These are phyloP conservation scores for Caloenas nicobarica DNA, from an alignment of 2,113 vertebrate genomes.

Conservation along the genomic window DNA sequence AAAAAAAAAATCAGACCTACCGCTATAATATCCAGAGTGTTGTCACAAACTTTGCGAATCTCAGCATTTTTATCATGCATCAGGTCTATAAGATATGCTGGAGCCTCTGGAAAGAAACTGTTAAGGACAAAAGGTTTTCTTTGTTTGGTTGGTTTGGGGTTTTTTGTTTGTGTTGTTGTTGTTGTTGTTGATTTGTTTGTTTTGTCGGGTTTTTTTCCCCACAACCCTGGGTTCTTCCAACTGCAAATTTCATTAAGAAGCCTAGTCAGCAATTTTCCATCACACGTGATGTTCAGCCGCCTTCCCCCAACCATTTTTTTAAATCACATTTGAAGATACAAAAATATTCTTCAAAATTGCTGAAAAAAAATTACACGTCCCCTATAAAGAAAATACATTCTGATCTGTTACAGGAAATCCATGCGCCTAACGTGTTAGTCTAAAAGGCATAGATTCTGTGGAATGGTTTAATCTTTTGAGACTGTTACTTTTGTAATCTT, in stretches of 20 bases:
- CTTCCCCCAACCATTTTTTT: neutral
- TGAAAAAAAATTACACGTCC: neutral
- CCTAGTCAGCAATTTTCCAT: neutral
- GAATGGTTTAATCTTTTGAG: neutral
- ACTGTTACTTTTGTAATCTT: neutral
- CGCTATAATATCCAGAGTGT: slow-evolving; percentile 95
- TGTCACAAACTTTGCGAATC: slow-evolving; percentile 96
- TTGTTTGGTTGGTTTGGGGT: too few relatives aligned
- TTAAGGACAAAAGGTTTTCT: slow-evolving; percentile 74
- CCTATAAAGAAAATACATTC: neutral
- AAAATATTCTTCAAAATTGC: neutral
- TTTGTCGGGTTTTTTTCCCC: neutral
- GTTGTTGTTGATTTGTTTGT: too few relatives aligned
- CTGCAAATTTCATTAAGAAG: neutral
- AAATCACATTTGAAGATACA: neutral
- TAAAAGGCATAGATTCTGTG: neutral
- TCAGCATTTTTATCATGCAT: slow-evolving; percentile 97
- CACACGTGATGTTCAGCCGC: neutral
- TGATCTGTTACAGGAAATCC: neutral
- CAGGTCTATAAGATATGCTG: slow-evolving; percentile 94
- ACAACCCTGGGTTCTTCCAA: neutral
- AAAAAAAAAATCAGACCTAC: slow-evolving; percentile 74
- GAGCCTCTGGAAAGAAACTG: slow-evolving; percentile 83
- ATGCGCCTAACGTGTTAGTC: neutral
- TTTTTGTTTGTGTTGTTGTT: too few relatives aligned